Percentiles rank a stretch among this genome's conserved stretches.
Conservation (phyloP, 1,140 invertebrate genomes). For the Nephotettix cincticeps region DNA sequence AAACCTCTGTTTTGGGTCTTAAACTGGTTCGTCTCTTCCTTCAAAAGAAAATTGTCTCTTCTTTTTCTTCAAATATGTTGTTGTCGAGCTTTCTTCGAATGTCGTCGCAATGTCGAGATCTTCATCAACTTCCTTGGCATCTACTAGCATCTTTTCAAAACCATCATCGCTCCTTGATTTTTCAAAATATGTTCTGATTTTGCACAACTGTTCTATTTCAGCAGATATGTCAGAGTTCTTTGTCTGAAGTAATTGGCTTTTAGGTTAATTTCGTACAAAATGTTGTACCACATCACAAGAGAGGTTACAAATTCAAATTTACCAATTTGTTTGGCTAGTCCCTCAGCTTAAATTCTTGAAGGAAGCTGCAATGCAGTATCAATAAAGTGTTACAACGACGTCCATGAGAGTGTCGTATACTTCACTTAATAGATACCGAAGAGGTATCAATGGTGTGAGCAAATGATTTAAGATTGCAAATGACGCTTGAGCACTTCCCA, state of each 20-base stretch:
- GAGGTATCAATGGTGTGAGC: neutral
- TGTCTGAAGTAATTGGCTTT: neutral
- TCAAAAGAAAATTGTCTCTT: too few relatives aligned
- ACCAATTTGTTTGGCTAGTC: neutral
- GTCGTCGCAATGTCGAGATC: neutral
- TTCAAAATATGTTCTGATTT: neutral
- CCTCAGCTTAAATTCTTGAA: neutral
- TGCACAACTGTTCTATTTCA: neutral
- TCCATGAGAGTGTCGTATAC: neutral
- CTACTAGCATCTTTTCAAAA: neutral
- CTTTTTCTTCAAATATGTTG: too few relatives aligned
- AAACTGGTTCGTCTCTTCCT: too few relatives aligned
- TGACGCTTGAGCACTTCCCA: conserved; percentile 33
- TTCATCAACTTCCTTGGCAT: neutral
- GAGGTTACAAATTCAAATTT: neutral
- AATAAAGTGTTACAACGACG: too few relatives aligned
- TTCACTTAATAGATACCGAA: neutral
- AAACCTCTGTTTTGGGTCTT: too few relatives aligned
- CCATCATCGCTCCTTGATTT: neutral
- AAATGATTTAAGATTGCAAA: neutral
- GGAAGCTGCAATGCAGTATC: neutral
- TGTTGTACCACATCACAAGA: neutral
- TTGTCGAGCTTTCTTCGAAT: too few relatives aligned
- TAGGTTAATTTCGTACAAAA: neutral
- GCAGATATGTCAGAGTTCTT: neutral